These are phyloP conservation scores for Lepidothrix coronata DNA, from an alignment of 2,113 vertebrate species.

Conservation along the genomic window DNA sequence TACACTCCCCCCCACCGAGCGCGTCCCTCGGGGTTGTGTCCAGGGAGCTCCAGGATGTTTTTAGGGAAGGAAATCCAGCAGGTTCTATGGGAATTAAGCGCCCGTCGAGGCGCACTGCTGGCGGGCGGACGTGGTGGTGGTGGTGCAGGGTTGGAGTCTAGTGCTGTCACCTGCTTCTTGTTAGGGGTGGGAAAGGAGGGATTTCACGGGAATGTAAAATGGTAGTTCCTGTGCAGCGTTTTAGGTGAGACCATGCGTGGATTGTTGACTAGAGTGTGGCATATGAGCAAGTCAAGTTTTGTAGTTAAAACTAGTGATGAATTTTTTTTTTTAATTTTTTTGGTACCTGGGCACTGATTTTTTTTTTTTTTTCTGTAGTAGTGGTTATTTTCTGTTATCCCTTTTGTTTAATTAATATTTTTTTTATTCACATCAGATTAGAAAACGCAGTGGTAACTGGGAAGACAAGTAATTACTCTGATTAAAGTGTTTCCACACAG, in stretches of 20 bases:
- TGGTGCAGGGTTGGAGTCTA: no score
- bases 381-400: not conserved
- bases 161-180: no score
- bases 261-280: not conserved
- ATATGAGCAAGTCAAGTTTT: accelerated
- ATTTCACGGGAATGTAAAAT: not conserved
- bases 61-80: not conserved
- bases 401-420: not conserved
- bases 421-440: not conserved
- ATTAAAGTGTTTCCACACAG: not conserved
- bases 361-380: not conserved
- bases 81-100: not conserved
- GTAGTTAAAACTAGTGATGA: accelerated
- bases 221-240: not conserved
- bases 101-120: not conserved
- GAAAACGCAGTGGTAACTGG: not conserved
- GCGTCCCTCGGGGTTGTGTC: not conserved
- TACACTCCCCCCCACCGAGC: no score
- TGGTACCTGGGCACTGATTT: accelerated
- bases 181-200: no score
- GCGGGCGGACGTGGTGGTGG: not conserved
- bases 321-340: no score
- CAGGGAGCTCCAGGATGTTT: not conserved
- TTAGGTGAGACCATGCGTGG: not conserved
- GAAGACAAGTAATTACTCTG: not conserved